These are phyloP conservation scores for Elymnias hypermnestra DNA, from an alignment of 1,140 invertebrate species.

Conservation along the genomic window DNA sequence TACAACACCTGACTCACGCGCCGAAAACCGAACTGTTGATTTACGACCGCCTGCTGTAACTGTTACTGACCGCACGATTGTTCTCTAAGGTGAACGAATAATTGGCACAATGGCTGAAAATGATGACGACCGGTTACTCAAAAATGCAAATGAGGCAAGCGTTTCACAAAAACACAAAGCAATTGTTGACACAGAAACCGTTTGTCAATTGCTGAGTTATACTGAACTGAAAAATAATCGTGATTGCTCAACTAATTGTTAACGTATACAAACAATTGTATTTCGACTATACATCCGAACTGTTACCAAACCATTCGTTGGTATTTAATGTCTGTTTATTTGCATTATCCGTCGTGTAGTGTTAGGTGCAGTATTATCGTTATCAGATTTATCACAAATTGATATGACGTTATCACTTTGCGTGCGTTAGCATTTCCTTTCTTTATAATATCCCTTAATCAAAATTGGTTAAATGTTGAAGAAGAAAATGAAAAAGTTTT, in stretches of 20 bases:
- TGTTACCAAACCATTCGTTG: slow-evolving; percentile 28
- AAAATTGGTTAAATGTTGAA: no score
- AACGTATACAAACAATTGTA: slow-evolving; percentile 55
- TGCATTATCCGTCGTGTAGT: background rate
- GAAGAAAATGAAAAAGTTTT: no score
- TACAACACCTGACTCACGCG: slow-evolving; percentile 63
- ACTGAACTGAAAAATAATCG: slow-evolving; percentile 40
- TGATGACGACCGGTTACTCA: slow-evolving; percentile 34
- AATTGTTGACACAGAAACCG: slow-evolving; percentile 40
- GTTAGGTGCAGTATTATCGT: background rate
- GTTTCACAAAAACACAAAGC: slow-evolving; percentile 40
- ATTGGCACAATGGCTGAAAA: slow-evolving; percentile 27
- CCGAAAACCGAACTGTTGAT: slow-evolving; percentile 46
- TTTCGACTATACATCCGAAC: slow-evolving; percentile 34
- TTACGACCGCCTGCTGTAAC: slow-evolving; percentile 37
- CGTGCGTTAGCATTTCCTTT: slow-evolving; percentile 3
- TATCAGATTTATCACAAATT: slow-evolving; percentile 2
- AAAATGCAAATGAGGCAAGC: slow-evolving; percentile 41
- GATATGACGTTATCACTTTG: slow-evolving; percentile 4
- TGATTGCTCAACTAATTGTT: slow-evolving; percentile 63
- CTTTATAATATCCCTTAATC: no score
- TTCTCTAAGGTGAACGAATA: slow-evolving; percentile 31
- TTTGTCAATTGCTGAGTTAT: slow-evolving; percentile 29
- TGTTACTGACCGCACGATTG: slow-evolving; percentile 28
- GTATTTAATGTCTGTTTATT: slow-evolving; percentile 14